A percentile compares a stretch with the other conserved stretches of the same genome.
Evolutionary conservation across 1,140 invertebrate species (phyloP).

Genomic region (Gonioctena quinquepunctata): DNA sequence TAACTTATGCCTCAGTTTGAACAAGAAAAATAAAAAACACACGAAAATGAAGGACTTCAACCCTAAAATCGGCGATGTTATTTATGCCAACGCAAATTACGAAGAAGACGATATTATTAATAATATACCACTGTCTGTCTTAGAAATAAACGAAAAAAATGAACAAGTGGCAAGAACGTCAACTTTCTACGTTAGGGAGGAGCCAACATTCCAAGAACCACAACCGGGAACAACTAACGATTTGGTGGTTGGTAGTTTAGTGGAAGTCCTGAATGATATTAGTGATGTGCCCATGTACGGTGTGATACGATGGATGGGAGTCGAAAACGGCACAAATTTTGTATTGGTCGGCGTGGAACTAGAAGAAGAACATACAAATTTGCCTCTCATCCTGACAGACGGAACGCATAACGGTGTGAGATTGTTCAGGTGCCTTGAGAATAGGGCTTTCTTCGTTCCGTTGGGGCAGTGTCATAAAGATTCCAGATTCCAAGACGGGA

Average conservation of each 20-base stretch:
- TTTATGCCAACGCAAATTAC: conserved; percentile 39
- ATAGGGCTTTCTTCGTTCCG: conserved; percentile 77
- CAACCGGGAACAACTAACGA: conserved; percentile 54
- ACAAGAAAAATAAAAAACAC: conserved; percentile 8
- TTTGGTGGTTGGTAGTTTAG: conserved; percentile 73
- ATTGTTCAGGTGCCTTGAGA: conserved; percentile 72
- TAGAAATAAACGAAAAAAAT: conserved; percentile 51
- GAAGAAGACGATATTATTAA: conserved; percentile 41
- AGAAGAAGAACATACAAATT: conserved; percentile 72
- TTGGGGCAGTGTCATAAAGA: conserved; percentile 77
- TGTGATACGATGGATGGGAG: conserved; percentile 87
- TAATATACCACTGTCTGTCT: conserved; percentile 51
- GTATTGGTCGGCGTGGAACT: conserved; percentile 65
- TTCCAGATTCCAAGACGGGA: conserved; percentile 71
- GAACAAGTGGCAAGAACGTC: conserved; percentile 29
- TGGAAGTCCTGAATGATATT: conserved; percentile 71
- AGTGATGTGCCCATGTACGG: conserved; percentile 68
- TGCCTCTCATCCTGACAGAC: conserved; percentile 68
- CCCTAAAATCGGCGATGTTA: conserved; percentile 21
- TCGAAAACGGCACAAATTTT: conserved; percentile 48
- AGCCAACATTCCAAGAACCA: conserved; percentile 44
- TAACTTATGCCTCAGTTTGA: conserved; percentile 15
- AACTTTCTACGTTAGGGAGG: conserved; percentile 37
- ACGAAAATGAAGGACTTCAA: conserved; percentile 3
- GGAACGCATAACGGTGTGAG: conserved; percentile 73